Conservation (phyloP, 2,797 vertebrate species). For the Chaenodraco wilsoni region DNA sequence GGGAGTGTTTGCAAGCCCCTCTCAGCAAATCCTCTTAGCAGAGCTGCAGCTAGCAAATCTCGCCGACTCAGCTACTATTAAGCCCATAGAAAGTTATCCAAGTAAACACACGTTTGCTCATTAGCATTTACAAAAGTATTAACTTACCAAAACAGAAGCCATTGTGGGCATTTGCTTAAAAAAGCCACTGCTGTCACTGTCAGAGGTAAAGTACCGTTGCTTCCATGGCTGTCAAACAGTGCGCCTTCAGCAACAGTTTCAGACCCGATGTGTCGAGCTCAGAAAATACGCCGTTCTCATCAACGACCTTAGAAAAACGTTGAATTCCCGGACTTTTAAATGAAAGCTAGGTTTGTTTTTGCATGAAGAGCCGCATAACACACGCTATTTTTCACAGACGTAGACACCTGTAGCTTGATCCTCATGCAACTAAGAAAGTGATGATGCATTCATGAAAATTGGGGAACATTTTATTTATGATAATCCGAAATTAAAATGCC, state of each 20-base stretch:
- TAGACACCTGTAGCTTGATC: not conserved
- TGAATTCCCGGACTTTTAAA: no score
- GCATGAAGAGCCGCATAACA: rapidly evolving
- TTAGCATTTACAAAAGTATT: rapidly evolving
- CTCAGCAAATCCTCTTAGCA: slow-evolving; percentile 67
- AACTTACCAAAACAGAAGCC: slow-evolving; percentile 82
- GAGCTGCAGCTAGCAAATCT: slow-evolving; percentile 28
- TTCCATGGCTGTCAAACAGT: slow-evolving; percentile 66
- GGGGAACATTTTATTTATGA: not conserved
- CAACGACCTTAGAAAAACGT: rapidly evolving
- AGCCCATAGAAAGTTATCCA: not conserved
- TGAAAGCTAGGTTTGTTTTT: not conserved
- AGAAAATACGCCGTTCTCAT: slow-evolving; percentile 19
- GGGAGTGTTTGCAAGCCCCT: slow-evolving; percentile 21
- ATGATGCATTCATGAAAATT: slow-evolving; percentile 12
- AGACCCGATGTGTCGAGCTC: slow-evolving; percentile 70
- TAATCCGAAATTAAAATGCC: rapidly evolving
- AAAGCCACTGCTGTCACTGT: not conserved
- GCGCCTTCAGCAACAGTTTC: slow-evolving; percentile 43
- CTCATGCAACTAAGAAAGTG: not conserved
- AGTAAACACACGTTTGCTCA: not conserved
- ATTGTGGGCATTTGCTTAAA: slow-evolving; percentile 43
- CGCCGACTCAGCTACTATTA: slow-evolving; percentile 32
- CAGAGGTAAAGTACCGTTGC: slow-evolving; percentile 19
- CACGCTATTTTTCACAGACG: not conserved